A percentile compares a stretch with the other conserved stretches of the same genome.
phyloP scores from a whole-genome alignment of 2,797 vertebrate genomes.

The Ambastaia sidthimunki region DNA sequence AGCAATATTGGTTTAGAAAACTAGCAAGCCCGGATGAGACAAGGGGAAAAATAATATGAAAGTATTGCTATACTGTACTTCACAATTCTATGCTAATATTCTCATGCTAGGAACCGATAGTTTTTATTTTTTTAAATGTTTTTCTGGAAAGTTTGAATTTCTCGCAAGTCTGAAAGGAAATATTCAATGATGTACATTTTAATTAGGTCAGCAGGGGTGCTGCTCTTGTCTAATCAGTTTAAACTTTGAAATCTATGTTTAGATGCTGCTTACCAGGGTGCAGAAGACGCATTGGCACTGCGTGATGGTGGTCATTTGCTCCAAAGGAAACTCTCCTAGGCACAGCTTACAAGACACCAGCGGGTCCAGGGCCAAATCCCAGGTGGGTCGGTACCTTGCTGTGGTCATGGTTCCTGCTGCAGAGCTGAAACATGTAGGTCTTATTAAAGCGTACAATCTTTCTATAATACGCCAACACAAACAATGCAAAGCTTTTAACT shows the following conservation, averaged over 20 bases:
- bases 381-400: constrained; percentile 93
- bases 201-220: too few species aligned
- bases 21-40: too few species aligned
- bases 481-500: constrained; percentile 28
- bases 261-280: constrained; percentile 85
- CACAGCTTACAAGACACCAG: constrained; percentile 98
- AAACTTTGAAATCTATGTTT: constrained; percentile 10
- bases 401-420: constrained; percentile 86
- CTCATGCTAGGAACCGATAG: too few species aligned
- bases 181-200: too few species aligned
- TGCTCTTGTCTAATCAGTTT: background rate
- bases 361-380: constrained; percentile 97
- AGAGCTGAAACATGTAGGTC: constrained; percentile 61
- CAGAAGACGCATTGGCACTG: constrained; percentile 99
- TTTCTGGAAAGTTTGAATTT: too few species aligned
- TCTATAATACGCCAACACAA: constrained; percentile 14
- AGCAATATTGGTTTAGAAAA: too few species aligned
- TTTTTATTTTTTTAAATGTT: too few species aligned
- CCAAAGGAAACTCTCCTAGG: constrained; percentile 94
- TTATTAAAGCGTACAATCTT: too few species aligned
- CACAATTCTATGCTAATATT: too few species aligned
- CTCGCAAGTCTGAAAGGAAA: too few species aligned
- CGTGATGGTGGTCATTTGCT: constrained; percentile 96
- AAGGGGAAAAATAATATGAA: too few species aligned
- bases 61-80: too few species aligned